Conservation (phyloP, 2,113 vertebrate genomes). For the Otocyon megalotis region DNA sequence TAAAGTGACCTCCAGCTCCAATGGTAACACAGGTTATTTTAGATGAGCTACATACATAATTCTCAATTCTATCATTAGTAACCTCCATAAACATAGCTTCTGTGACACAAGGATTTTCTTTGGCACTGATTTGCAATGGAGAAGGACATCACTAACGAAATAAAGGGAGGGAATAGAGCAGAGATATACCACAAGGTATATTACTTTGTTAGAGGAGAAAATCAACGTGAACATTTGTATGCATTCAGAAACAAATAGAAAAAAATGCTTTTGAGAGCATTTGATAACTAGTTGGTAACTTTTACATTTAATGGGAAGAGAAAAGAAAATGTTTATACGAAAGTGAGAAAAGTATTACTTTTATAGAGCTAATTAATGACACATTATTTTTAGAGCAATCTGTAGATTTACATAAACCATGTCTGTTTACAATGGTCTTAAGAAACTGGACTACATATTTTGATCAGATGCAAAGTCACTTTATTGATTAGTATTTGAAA, state of each 20-base stretch:
- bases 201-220: constrained; percentile 17
- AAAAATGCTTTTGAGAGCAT: background rate
- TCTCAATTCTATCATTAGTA: background rate
- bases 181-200: background rate
- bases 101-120: background rate
- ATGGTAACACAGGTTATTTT: background rate
- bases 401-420: background rate
- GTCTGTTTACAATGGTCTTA: background rate
- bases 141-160: background rate
- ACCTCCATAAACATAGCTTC: background rate
- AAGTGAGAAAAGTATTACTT: background rate
- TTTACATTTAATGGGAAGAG: background rate
- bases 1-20: background rate
- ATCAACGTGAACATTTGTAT: background rate
- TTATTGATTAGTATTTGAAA: background rate
- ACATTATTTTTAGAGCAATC: background rate
- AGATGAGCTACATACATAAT: background rate
- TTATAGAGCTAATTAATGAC: background rate
- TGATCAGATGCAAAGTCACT: background rate
- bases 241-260: background rate
- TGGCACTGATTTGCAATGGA: background rate
- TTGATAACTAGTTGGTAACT: background rate
- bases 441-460: background rate
- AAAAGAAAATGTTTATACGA: background rate
- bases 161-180: background rate